Base-by-base conservation (phyloP, 2,113 vertebrate species). In the Thermophis baileyi region DNA sequence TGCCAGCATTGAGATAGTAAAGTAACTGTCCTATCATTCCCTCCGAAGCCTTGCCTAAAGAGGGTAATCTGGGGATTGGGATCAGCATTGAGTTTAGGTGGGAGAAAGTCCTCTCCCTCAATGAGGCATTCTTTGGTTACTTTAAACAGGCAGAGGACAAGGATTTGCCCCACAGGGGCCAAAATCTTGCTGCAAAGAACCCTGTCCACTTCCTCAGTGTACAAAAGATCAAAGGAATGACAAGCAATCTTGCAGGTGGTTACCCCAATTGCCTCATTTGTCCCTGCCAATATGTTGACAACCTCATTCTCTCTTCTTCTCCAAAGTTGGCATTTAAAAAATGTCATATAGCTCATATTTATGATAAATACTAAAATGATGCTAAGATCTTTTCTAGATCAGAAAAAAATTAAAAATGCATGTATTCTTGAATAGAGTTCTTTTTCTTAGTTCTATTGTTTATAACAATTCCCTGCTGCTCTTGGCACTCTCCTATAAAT, bases 361-460 rank as follows among this genome's bases (percentile, higher is more conserved):
- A 1, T 6, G 12, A 90, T 55, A n/a, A 60, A 49, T 6, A 8
- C 22, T 51, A 89, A 20, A 88, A 27, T 57, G 22, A 27, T 46
- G 40, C 12, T 35, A 27, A 46, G 0, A 0, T 0, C 1, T 1
- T 74, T 93, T 87, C 85, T 22, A 81, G 6, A 9, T 91, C 35
- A 74, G 60, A 51, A 90, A 88, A 11, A 18, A 44, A 49, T 91
- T 47, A 0, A 22, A 40, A 81, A 90, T 22, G 30, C 89, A 60
- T n/a, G 35, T 46, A 86, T 93, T 91, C 89, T 87, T 85, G 6
- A 91, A 87, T 85, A 9, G 92, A 40, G 35, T 89, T 95, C n/a
- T 12, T 93, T 94, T 91, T 81, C 27, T 50, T 92, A 22, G 35
- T 51, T 24, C 30, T 87, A 92, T 0, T 86, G 9, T 35, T 88